A percentile compares a stretch with the other conserved stretches of the same genome.
Conservation (phyloP, 2,113 vertebrate species). For the Nothoprocta perdicaria region DNA sequence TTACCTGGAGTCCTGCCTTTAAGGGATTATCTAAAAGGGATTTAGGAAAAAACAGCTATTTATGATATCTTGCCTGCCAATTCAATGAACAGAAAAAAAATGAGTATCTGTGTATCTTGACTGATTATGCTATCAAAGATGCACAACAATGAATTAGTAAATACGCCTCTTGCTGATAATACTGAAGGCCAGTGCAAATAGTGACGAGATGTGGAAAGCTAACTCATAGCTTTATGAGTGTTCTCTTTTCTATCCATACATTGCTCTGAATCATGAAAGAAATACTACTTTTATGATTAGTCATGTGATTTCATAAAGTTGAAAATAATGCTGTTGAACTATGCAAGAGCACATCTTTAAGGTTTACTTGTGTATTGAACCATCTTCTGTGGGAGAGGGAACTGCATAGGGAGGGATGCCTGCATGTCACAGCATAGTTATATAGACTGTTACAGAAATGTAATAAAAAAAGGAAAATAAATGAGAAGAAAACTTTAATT, state of each 20-base stretch:
- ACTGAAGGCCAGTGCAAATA: not conserved
- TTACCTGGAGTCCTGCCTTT: not conserved
- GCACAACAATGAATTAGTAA: not conserved
- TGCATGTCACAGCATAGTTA: not conserved
- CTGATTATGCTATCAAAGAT: not conserved
- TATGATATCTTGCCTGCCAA: not conserved
- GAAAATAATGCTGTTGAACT: not conserved
- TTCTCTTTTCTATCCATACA: not conserved
- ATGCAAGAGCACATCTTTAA: not conserved
- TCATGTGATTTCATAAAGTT: not conserved
- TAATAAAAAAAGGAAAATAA: not conserved
- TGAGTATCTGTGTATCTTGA: not conserved
- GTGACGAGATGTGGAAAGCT: not conserved
- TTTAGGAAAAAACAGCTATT: not conserved
- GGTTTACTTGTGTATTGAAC: not conserved
- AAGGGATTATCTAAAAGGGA: not conserved
- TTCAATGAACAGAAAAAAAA: not conserved
- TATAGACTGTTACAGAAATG: not conserved
- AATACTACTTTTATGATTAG: not conserved
- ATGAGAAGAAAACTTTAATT: not conserved
- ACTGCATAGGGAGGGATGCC: not conserved
- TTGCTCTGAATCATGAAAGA: not conserved
- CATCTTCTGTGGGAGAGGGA: not conserved
- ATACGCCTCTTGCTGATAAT: not conserved
- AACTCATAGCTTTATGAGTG: not conserved